Base-by-base conservation (phyloP, 2,113 vertebrate species). In the Xenopus laevis region DNA sequence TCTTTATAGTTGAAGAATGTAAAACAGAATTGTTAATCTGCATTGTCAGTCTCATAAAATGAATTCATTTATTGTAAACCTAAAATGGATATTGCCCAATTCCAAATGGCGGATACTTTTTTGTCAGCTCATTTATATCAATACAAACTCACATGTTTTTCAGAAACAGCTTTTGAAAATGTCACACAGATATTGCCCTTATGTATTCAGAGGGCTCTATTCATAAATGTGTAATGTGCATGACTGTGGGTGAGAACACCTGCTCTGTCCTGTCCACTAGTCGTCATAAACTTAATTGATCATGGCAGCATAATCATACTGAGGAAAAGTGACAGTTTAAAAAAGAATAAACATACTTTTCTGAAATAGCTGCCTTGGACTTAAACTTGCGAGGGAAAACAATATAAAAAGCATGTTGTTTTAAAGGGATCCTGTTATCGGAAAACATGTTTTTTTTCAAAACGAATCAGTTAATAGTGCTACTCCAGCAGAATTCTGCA, bases 31-130 rank as follows among this genome's bases (percentile, higher is more conserved):
- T 75, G 73, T 68, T 74, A 74, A 68, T 20, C 46, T 68, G 63
- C 55, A 68, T 44, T 74, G 65, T 65, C 72, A 60, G 18, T 66
- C 20, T 60, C 20, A 68, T 68, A 73, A 73, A 66, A 74, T 60
- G 72, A 74, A 74, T 61, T 74, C 40, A 74, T 74, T 61, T 18
- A 27, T 46, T 58, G 44, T 55, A 50, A 68, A 68, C 15, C 40
- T 20, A 65, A 66, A n/a, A 74, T 60, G 72, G 52, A 74, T 74
- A 64, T 50, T 65, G 45, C 53, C 55, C 45, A 61, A 60, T 74
- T 58, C 67, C 60, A 46, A 74, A 74, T 60, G n/a, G 20, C 47
- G 13, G 57, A 68, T 47, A 53, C n/a, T 15, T 67, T 15, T 50
- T 60, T 60, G 64, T 60, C 65, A 68, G 72, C 64, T 74, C 65